Percentiles rank a stretch among this genome's conserved stretches.
These are phyloP conservation scores for Typhlomys cinereus DNA, from an alignment of 2,113 vertebrate species.

Conservation along the genomic window DNA sequence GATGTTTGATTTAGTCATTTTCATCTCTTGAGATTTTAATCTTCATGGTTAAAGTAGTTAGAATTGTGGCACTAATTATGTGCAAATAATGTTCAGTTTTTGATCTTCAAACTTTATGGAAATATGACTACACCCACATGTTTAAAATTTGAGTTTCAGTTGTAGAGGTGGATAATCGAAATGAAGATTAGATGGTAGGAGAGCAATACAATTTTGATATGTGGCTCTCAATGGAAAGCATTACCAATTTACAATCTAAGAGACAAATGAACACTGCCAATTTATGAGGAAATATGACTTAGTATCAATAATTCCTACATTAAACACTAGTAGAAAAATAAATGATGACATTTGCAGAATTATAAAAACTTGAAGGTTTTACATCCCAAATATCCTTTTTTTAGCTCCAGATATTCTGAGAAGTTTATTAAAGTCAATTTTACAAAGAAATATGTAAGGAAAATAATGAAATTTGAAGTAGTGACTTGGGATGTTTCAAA, in stretches of 20 bases:
- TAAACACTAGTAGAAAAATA: neutral
- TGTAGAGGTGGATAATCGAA: neutral
- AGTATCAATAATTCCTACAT: neutral
- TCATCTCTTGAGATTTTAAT: neutral
- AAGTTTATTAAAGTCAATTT: slow-evolving; percentile 14
- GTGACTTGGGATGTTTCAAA: neutral
- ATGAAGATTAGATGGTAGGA: neutral
- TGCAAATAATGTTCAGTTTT: neutral
- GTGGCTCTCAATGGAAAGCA: neutral
- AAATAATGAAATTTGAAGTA: neutral
- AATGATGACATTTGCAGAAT: neutral
- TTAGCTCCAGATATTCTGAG: neutral
- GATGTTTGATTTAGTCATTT: neutral
- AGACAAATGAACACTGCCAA: neutral
- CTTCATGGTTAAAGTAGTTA: neutral
- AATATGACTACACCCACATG: neutral
- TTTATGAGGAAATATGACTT: neutral
- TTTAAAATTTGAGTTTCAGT: neutral
- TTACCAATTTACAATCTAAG: neutral
- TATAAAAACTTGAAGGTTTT: neutral
- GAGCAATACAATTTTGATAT: neutral
- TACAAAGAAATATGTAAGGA: neutral
- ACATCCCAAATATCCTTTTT: neutral
- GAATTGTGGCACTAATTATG: no score
- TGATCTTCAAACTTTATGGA: neutral